Base-by-base conservation (phyloP, 2,888 invertebrate genomes). In the Loripinus fragilis region DNA sequence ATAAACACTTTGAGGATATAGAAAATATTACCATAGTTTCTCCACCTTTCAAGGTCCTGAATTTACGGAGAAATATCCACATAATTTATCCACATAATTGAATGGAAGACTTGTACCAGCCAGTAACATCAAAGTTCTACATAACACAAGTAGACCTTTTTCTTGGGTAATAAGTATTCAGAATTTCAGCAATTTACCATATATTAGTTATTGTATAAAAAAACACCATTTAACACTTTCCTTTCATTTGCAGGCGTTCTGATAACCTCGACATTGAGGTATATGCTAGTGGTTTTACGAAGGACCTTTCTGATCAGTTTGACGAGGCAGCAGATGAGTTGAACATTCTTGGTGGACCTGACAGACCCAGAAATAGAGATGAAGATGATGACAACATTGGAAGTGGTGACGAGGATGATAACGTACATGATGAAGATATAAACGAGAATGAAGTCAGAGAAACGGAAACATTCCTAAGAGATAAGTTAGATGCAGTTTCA, bases 251-350 rank as follows among this genome's bases (percentile, higher is more conserved):
- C 79, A 96, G 96, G 91, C 95, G 97, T 25, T 96, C 96, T 85
- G 97, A 97, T 92, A 95, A 95, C 86, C 94, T 99, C 72, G 99
- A 99, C 94, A 95, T 96, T 1, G 98, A 98, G 94, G 95, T 99
- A 1, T 96, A 96, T 30, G 98, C 98, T 87, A 98, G 98, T 86
- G 98, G 98, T 71, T 96, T 98, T 87, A 97, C 97, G 0, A 96
- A 96, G 92, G 95, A 96, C 90, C 96, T 97, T 94, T 97, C 97
- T 28, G 81, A 88, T 12, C 80, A 89, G 50, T 91, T 92, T 87
- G 89, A 91, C 84, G 89, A 91, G 86, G 90, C 89, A 64, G 86
- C 89, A 55, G 88, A 85, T 25, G 89, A 90, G 30, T 71, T 90
- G 10, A 91, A 90, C 35, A 81, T 90, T 1, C 80, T 88, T 10